Conservation (phyloP, 53 echinoderm and acorn worm genomes). For the Henricia sp. region DNA sequence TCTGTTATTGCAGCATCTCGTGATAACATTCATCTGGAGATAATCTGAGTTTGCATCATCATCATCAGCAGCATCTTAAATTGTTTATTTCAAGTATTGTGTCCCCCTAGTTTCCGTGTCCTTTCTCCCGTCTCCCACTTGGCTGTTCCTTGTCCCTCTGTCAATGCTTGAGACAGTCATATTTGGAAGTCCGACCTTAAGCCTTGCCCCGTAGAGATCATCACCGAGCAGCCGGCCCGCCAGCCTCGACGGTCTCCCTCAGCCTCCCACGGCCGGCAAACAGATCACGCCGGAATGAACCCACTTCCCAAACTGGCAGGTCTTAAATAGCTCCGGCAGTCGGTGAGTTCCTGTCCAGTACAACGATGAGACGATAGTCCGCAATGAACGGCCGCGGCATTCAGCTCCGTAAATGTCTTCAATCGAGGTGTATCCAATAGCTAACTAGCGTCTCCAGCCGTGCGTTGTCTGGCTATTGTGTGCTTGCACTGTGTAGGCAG, state of each 20-base stretch:
- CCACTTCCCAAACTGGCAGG: neutral
- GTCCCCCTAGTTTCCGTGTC: neutral
- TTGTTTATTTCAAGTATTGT: neutral
- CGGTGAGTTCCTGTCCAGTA: conserved; percentile 5
- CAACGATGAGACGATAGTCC: neutral
- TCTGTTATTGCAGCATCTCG: conserved; percentile 19
- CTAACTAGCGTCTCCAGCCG: neutral
- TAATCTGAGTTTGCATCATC: conserved; percentile 17
- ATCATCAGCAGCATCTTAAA: neutral
- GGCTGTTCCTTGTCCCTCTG: no score
- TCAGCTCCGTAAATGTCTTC: conserved; percentile 36
- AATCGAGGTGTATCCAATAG: neutral
- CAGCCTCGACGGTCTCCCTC: neutral
- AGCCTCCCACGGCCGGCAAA: neutral
- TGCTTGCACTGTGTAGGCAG: conserved; percentile 56
- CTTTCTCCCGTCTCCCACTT: neutral
- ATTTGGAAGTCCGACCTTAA: no score
- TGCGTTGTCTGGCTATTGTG: conserved; percentile 36
- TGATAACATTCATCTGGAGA: conserved; percentile 20
- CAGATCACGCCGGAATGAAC: conserved; percentile 37
- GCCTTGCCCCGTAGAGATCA: no score
- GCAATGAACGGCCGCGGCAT: neutral
- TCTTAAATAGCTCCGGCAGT: conserved; percentile 58
- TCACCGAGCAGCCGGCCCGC: neutral
- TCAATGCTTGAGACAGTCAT: no score